Evolutionary conservation across 2,888 invertebrate species (phyloP), one percentile per base, ranked within the genome.

Genomic region (Brachyptera putata): DNA sequence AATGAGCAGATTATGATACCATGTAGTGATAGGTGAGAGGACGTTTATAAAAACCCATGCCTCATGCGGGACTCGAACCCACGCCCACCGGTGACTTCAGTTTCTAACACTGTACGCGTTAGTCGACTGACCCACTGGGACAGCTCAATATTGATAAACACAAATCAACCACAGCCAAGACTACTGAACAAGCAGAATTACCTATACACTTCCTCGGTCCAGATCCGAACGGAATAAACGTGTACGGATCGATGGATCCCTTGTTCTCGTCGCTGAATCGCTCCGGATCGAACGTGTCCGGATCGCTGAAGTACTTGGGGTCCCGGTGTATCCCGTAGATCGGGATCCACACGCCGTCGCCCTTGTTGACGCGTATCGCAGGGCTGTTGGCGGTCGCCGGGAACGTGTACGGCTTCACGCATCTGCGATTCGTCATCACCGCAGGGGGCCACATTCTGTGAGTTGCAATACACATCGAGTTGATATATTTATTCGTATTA

Each of bases 261-360:
- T 74, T 76, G 61, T 74, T 75, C 58, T 77, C 76, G 0, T 75
- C 73, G 0, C 71, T 73, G 65, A 78, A 79, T 49, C 77, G 68
- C 24, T 78, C 77, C 0, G 84, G 84, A 67, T 83, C 78, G 56
- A 84, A 84, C 67, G 78, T 79, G 0, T 70, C 65, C 0, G 83
- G 72, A 18, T 72, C 67, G 2, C 69, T 67, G 56, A 67, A 71
- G 63, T 68, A 66, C 36, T 70, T 65, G 1, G 66, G 64, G 58
- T 71, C 70, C 25, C 66, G 66, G 50, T 73, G 73, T 22, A 73
- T 57, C 0, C 72, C 70, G 76, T 77, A 57, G 58, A 65, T 16
- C 62, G 69, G 61, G 65, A 58, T 61, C 61, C 63, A 63, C 53
- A 70, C 34, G 61, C 66, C 64, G 56, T 66, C 43, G 57, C 60